phyloP scores from a whole-genome alignment of 2,113 vertebrate species.

The Hippocampus comes region DNA sequence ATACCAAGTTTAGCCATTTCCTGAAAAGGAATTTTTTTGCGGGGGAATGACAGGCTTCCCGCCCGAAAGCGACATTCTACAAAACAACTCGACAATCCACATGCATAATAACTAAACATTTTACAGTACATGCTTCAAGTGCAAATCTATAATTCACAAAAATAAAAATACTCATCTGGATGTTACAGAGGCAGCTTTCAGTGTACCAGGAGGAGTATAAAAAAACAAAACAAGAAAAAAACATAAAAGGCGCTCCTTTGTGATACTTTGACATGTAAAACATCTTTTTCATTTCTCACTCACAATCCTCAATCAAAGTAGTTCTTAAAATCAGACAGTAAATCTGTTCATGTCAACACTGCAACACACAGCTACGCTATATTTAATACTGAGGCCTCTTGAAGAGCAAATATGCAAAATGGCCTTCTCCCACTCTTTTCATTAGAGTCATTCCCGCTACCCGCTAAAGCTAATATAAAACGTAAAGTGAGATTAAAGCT shows the following conservation, averaged over 20 bases:
- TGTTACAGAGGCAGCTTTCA: slow-evolving; percentile 28
- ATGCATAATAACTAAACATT: slow-evolving; percentile 5
- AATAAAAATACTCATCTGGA: slow-evolving; percentile 4
- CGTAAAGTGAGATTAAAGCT: background rate
- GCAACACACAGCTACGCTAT: background rate
- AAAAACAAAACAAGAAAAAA: slow-evolving; percentile 13
- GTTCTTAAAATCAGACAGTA: background rate
- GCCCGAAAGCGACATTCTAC: background rate
- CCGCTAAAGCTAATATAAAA: background rate
- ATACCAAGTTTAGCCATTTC: background rate
- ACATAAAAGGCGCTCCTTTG: slow-evolving; percentile 6
- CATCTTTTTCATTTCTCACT: background rate
- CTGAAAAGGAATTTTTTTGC: background rate
- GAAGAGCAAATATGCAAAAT: background rate
- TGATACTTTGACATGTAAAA: slow-evolving; percentile 9
- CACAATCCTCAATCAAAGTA: background rate
- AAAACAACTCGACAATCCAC: background rate
- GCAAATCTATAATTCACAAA: slow-evolving; percentile 49
- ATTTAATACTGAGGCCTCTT: background rate
- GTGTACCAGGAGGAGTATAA: slow-evolving; percentile 44
- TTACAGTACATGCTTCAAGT: slow-evolving; percentile 64
- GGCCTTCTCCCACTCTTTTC: background rate
- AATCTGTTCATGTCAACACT: slow-evolving; percentile 2
- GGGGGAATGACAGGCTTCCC: background rate
- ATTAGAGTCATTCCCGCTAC: background rate